Evolutionary conservation across 2,888 invertebrate species (phyloP).

Genomic region (Stomorhina lunata): DNA sequence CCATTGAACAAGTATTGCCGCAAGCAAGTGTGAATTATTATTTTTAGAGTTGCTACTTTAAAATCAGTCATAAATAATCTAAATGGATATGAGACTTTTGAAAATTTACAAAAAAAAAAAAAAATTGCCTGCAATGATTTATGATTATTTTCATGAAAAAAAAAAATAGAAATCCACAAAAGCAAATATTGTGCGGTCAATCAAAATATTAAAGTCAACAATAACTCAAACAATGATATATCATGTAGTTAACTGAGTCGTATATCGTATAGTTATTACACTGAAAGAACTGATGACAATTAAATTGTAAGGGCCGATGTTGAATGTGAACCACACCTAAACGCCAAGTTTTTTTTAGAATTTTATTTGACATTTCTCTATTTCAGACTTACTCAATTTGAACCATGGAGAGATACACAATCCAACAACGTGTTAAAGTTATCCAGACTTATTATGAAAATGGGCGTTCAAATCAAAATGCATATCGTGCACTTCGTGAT

Average conservation of each 20-base stretch:
- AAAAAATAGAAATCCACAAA: slow-evolving; percentile 15
- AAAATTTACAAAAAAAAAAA: neutral
- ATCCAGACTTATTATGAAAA: too few relatives aligned
- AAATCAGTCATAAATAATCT: slow-evolving; percentile 47
- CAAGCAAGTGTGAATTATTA: slow-evolving; percentile 57
- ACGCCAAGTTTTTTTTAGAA: too few relatives aligned
- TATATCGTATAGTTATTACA: neutral
- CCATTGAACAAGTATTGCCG: slow-evolving; percentile 12
- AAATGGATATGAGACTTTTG: slow-evolving; percentile 29
- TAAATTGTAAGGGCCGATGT: too few relatives aligned
- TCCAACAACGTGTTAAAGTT: too few relatives aligned
- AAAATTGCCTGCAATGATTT: slow-evolving; percentile 40
- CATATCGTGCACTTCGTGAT: too few relatives aligned
- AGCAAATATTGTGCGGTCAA: slow-evolving; percentile 13
- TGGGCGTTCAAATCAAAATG: too few relatives aligned
- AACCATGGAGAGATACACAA: too few relatives aligned
- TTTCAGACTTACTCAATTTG: too few relatives aligned
- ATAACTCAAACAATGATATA: neutral
- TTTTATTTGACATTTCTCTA: too few relatives aligned
- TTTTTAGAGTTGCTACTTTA: slow-evolving; percentile 52
- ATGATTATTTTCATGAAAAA: slow-evolving; percentile 12
- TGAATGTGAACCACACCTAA: too few relatives aligned
- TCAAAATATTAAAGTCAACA: slow-evolving; percentile 37
- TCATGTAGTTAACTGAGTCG: neutral
- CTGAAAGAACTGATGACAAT: slow-evolving; percentile 12